Percentiles rank a stretch among this genome's conserved stretches.
phyloP scores from a whole-genome alignment of 1,140 invertebrate species.

The Papilio dardanus region DNA sequence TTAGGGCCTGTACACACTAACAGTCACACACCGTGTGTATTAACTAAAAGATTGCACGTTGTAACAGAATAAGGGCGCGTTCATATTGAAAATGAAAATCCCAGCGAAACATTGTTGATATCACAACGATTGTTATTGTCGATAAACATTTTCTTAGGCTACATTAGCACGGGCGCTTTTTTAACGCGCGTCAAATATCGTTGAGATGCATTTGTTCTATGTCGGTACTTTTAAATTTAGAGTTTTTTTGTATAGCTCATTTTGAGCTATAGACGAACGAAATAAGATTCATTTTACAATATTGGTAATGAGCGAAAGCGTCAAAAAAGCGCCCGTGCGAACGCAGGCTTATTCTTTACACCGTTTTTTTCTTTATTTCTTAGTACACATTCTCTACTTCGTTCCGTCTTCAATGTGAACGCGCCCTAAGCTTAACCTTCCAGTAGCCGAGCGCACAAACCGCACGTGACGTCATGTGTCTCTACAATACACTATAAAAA shows the following conservation, averaged over 20 bases:
- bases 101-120: background rate
- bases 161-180: no score
- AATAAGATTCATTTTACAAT: no score
- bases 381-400: background rate
- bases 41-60: conserved; percentile 2
- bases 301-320: no score
- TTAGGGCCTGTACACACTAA: background rate
- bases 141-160: background rate
- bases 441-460: background rate
- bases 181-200: no score
- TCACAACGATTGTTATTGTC: background rate
- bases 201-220: no score
- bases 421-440: conserved; percentile 14
- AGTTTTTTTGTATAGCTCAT: no score
- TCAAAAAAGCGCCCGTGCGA: no score
- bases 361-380: background rate
- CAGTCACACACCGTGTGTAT: background rate
- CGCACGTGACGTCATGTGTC: background rate
- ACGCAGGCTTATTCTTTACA: no score
- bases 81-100: background rate
- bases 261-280: no score
- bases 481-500: conserved; percentile 31
- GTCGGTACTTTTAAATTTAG: no score
- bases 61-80: background rate
- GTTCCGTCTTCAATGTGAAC: conserved; percentile 18